Conservation (phyloP, 2,113 vertebrate species). For the Nerophis lumbriciformis region DNA sequence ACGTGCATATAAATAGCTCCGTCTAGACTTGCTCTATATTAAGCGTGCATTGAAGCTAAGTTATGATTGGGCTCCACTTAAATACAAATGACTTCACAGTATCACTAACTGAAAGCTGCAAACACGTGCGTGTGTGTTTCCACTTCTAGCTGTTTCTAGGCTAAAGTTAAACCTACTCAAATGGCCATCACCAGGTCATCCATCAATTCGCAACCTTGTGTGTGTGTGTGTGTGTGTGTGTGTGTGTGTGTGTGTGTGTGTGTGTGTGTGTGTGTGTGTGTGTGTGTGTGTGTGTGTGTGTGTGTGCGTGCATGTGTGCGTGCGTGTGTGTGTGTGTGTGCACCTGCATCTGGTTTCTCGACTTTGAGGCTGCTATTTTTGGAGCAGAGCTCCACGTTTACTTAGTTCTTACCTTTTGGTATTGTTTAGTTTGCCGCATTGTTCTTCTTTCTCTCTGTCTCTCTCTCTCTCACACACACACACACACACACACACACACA, state of each 20-base stretch:
- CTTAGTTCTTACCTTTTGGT: constrained; percentile 34
- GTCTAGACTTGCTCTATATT: constrained; percentile 4
- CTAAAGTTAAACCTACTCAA: constrained; percentile 19
- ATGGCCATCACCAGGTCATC: constrained; percentile 19
- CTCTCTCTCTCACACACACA: background rate
- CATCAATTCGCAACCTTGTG: constrained; percentile 19
- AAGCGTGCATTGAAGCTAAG: constrained; percentile 1
- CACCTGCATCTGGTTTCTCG: constrained; percentile 26
- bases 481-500: constrained; percentile 1
- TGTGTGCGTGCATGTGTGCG: background rate
- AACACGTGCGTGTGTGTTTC: constrained; percentile 6
- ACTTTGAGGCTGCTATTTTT: constrained; percentile 38
- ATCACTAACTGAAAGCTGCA: background rate
- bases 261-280: constrained; percentile 17
- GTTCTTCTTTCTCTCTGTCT: background rate
- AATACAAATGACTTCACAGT: constrained; percentile 10
- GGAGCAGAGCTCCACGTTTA: constrained; percentile 28
- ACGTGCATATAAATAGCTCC: background rate
- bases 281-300: background rate
- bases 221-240: constrained; percentile 19
- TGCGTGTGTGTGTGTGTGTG: constrained; percentile 8
- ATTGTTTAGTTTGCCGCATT: constrained; percentile 48
- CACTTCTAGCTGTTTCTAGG: constrained; percentile 1
- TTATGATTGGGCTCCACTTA: background rate
- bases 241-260: constrained; percentile 17